Conservation (phyloP, 2,113 vertebrate genomes). For the Semnornis frantzii region DNA sequence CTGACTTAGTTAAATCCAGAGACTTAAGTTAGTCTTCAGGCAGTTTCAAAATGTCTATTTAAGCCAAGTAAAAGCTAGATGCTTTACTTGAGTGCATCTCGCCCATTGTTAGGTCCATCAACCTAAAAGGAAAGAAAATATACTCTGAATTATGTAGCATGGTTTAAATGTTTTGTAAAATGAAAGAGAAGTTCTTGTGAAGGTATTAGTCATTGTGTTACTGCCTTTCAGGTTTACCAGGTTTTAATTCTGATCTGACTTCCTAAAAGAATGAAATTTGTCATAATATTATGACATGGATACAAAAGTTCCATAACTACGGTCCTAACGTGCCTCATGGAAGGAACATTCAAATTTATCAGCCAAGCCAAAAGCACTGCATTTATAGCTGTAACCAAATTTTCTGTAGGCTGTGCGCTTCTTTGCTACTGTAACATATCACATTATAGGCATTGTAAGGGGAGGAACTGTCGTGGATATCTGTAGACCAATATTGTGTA, state of each 20-base stretch:
- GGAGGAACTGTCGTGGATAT: neutral
- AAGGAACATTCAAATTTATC: neutral
- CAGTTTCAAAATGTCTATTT: neutral
- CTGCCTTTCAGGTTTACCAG: neutral
- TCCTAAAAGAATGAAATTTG: neutral
- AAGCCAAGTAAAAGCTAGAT: neutral
- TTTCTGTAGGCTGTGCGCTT: neutral
- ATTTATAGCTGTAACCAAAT: neutral
- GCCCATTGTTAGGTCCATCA: neutral
- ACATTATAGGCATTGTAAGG: neutral
- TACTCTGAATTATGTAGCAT: neutral
- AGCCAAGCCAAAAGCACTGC: neutral
- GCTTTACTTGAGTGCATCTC: neutral
- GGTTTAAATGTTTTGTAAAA: neutral
- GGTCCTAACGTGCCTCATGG: fast-evolving
- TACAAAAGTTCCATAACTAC: neutral
- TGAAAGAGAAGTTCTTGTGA: neutral
- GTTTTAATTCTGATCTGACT: neutral
- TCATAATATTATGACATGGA: neutral
- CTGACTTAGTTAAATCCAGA: neutral
- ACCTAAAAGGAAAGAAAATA: neutral
- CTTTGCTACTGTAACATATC: neutral
- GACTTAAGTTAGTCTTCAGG: neutral
- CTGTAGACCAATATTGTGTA: neutral
- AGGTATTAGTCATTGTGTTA: neutral